phyloP scores from a whole-genome alignment of 2,888 invertebrate genomes.

The Zele albiditarsus region DNA sequence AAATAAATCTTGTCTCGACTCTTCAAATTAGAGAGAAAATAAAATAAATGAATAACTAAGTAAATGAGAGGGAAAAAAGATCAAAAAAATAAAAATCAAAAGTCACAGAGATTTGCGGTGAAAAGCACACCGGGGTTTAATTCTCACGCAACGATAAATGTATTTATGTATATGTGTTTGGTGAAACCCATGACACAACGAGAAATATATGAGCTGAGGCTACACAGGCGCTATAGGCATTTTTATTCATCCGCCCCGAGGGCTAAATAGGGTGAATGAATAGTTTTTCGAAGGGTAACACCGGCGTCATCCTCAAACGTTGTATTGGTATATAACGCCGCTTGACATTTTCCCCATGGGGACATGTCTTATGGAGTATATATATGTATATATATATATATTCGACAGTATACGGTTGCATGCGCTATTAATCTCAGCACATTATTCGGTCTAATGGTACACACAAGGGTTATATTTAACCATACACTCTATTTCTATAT shows the following conservation, averaged over 20 bases:
- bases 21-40: neutral
- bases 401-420: slow-evolving; percentile 42
- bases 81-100: neutral
- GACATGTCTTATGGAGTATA: slow-evolving; percentile 15
- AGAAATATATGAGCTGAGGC: slow-evolving; percentile 22
- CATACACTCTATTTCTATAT: slow-evolving; percentile 13
- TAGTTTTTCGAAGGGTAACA: slow-evolving; percentile 57
- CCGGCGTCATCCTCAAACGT: slow-evolving; percentile 58
- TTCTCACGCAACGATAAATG: slow-evolving; percentile 10
- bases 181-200: slow-evolving; percentile 30
- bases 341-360: slow-evolving; percentile 60
- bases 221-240: slow-evolving; percentile 15
- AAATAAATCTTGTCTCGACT: neutral
- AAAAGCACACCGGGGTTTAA: slow-evolving; percentile 3
- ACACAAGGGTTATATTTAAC: slow-evolving; percentile 35
- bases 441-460: slow-evolving; percentile 54
- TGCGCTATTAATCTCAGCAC: slow-evolving; percentile 60
- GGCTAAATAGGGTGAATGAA: slow-evolving; percentile 17
- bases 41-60: neutral
- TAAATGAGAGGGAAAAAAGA: neutral
- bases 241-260: slow-evolving; percentile 22
- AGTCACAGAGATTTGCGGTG: slow-evolving; percentile 11
- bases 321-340: slow-evolving; percentile 49
- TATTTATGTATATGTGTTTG: neutral
- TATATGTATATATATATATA: slow-evolving; percentile 10